Conservation (phyloP, 2,113 vertebrate species). For the Plectropomus leopardus region DNA sequence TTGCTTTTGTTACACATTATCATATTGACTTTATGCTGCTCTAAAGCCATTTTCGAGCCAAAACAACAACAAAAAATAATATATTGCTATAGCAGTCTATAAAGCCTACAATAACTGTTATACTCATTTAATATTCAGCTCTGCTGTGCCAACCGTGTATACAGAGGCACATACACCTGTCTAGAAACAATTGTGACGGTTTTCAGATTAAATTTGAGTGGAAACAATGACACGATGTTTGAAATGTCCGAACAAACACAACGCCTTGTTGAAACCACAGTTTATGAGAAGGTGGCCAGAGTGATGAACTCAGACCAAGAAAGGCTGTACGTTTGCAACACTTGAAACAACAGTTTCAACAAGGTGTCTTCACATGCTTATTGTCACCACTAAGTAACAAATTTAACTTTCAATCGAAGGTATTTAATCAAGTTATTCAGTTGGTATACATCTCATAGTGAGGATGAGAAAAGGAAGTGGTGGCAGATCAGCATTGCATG, state of each 20-base stretch:
- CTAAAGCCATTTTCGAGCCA: neutral
- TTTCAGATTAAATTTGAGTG: neutral
- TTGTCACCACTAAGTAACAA: slow-evolving; percentile 13
- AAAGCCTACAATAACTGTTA: neutral
- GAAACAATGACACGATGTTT: neutral
- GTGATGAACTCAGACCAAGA: slow-evolving; percentile 99
- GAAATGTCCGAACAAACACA: neutral
- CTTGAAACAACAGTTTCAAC: slow-evolving; percentile 75
- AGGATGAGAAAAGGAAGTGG: slow-evolving; percentile 28
- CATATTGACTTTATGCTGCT: neutral
- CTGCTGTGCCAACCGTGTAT: neutral
- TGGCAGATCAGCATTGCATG: neutral
- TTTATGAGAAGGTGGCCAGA: slow-evolving; percentile 97
- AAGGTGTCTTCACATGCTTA: slow-evolving; percentile 1
- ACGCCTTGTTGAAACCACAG: neutral
- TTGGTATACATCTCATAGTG: neutral
- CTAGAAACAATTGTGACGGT: neutral
- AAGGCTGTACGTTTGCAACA: slow-evolving; percentile 97
- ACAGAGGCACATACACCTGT: neutral
- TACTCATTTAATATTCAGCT: neutral
- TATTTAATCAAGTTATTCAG: slow-evolving; percentile 3
- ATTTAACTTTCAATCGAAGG: slow-evolving; percentile 11
- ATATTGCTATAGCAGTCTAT: neutral
- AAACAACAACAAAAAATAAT: neutral
- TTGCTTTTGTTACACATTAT: neutral